Evolutionary conservation across 2,113 vertebrate species (phyloP).

Genomic region (Carassius gibelio): DNA sequence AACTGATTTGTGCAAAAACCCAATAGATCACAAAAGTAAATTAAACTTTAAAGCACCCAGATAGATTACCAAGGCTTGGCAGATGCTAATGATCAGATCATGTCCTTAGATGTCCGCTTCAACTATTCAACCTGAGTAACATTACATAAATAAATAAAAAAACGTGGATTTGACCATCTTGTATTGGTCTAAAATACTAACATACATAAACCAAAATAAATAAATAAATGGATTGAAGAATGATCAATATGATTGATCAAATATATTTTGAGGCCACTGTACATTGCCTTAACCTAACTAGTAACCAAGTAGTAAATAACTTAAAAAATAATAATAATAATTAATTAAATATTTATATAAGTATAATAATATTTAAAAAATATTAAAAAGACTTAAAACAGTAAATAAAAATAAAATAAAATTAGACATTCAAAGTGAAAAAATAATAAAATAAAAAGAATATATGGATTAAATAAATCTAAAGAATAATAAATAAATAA

Average conservation of each 20-base stretch:
- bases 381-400: too few relatives aligned
- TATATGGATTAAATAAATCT: neutral
- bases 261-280: neutral
- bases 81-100: constrained; percentile 25
- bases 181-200: neutral
- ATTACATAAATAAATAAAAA: constrained; percentile 13
- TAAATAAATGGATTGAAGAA: neutral
- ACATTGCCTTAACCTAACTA: neutral
- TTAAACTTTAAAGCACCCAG: constrained; percentile 21
- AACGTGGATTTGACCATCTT: neutral
- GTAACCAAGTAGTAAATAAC: neutral
- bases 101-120: constrained; percentile 5
- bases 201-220: neutral
- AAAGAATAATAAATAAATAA: neutral
- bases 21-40: constrained; percentile 26
- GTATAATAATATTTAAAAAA: too few relatives aligned
- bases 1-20: constrained; percentile 36
- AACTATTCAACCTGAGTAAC: constrained; percentile 33
- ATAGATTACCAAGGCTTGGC: constrained; percentile 32
- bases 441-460: neutral
- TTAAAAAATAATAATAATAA: neutral
- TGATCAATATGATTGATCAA: neutral
- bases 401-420: neutral
- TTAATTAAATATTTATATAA: too few relatives aligned
- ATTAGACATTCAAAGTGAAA: neutral